Evolutionary conservation across 2,113 vertebrate species (phyloP), one percentile per base, ranked within the genome.

Genomic region (Nesospiza acunhae): DNA sequence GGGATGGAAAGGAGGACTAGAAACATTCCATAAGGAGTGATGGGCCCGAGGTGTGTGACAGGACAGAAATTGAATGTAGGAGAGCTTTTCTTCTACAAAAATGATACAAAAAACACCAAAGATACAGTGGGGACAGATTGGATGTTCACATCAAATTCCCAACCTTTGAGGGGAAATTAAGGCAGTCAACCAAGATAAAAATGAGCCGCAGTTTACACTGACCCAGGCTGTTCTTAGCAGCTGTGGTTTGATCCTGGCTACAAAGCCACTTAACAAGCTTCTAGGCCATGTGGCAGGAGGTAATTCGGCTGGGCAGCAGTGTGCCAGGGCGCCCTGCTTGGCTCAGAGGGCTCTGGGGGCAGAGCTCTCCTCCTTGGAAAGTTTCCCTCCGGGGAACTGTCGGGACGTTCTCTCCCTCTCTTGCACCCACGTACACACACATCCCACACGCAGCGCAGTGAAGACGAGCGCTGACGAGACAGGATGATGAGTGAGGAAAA

Each of bases 261-360:
- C 93, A 97, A 94, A 95, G 87, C 90, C 74, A 30, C 70, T 84
- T 84, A 94, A 69, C 76, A 20, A 81, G 94, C 62, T 92, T 77
- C 50, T 17, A 4, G 5, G n/a, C 86, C 23, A 2, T 92, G 86
- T 88, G 0, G 0, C 74, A 76, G 75, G 85, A 80, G 82, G 53
- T 94, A 33, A 84, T 76, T 80, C 0, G 0, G 50, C 79, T 41
- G 72, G 72, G 74, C 70, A 76, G 60, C 42, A 59, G 62, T 4
- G 0, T 78, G 70, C 81, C 82, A 41, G 66, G 52, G 49, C 0
- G 0, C 64, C 35, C 72, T 3, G 67, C 14, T 53, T 42, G 78
- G 70, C 56, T 66, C 22, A 16, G 30, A 60, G 47, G 73, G 23
- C 35, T 44, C n/a, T 30, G 55, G 39, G 44, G 42, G 2, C 59